phyloP scores from a whole-genome alignment of 2,113 vertebrate species.

The Penelope pileata region DNA sequence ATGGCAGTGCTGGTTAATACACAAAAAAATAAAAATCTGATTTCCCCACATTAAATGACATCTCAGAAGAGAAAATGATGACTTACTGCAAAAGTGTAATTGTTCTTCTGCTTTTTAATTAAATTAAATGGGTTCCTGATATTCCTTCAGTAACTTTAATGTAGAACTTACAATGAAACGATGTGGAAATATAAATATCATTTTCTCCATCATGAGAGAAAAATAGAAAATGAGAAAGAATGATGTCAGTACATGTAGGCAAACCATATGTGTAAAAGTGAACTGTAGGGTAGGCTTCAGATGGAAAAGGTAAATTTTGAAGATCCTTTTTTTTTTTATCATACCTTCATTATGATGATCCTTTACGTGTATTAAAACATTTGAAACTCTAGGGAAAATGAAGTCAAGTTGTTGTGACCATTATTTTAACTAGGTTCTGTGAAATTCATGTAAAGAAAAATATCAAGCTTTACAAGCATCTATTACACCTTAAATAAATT shows the following conservation, averaged over 20 bases:
- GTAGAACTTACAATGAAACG: neutral
- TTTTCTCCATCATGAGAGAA: neutral
- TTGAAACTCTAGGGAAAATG: neutral
- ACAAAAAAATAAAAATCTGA: constrained; percentile 3
- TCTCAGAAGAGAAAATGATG: neutral
- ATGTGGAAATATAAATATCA: constrained; percentile 7
- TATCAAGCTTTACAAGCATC: neutral
- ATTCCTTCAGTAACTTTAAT: neutral
- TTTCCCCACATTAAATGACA: neutral
- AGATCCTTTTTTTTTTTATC: neutral
- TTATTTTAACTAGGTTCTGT: neutral
- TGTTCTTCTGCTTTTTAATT: neutral
- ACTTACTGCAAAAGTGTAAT: neutral
- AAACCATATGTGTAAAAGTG: neutral
- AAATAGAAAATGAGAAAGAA: neutral
- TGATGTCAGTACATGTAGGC: neutral
- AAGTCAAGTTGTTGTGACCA: neutral
- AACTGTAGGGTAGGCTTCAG: neutral
- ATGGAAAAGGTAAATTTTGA: neutral
- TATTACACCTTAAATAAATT: neutral
- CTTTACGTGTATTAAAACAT: neutral
- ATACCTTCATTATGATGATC: neutral
- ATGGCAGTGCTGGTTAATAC: neutral
- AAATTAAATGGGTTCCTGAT: neutral
- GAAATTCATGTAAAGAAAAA: neutral